Percentiles rank a stretch among this genome's conserved stretches.
Conservation (phyloP, 2,888 invertebrate species). For the Lagria hirta region DNA sequence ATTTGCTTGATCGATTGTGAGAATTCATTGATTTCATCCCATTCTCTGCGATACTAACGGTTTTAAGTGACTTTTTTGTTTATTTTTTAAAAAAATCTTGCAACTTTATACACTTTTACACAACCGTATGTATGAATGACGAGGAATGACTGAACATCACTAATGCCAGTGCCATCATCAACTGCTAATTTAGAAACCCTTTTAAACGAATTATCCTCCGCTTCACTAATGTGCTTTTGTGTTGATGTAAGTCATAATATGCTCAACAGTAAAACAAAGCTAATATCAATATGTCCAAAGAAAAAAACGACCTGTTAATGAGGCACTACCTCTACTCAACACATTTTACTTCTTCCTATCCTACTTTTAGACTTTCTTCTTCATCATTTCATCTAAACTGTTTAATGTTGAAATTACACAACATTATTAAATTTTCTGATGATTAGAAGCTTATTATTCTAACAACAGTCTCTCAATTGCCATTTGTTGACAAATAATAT, state of each 20-base stretch:
- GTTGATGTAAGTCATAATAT: constrained; percentile 47
- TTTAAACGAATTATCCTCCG: constrained; percentile 55
- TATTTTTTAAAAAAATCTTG: constrained; percentile 8
- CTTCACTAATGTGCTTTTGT: constrained; percentile 53
- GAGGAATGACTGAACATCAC: constrained; percentile 51
- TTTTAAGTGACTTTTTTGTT: no score
- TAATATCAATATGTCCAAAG: constrained; percentile 33
- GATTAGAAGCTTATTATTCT: no score
- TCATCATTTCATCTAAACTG: no score
- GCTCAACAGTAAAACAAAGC: constrained; percentile 35
- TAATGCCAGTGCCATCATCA: constrained; percentile 54
- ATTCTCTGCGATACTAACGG: no score
- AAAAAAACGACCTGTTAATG: constrained; percentile 33
- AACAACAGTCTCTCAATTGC: no score
- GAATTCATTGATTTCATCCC: constrained; percentile 38
- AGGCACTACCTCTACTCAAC: constrained; percentile 31
- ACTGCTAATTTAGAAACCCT: constrained; percentile 55
- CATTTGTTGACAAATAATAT: no score
- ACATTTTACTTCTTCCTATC: constrained; percentile 6
- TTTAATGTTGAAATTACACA: no score
- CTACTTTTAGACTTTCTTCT: constrained; percentile 11
- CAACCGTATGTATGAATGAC: constrained; percentile 48
- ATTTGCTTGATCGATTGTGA: constrained; percentile 50
- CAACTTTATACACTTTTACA: constrained; percentile 26
- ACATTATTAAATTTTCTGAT: no score